Conservation (phyloP, 2,113 vertebrate genomes). For the Mustelus asterias region DNA sequence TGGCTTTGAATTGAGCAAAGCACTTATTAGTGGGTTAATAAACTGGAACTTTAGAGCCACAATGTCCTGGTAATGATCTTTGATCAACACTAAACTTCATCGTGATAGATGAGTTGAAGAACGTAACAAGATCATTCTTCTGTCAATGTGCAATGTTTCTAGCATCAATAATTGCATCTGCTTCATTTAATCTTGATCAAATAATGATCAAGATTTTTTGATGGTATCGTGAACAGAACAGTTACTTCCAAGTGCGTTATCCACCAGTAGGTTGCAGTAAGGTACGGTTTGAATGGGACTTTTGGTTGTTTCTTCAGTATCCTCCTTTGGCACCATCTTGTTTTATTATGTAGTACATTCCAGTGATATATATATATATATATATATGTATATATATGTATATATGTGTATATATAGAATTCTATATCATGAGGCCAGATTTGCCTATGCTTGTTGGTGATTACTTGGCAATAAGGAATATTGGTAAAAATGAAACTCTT, state of each 20-base stretch:
- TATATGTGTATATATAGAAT: neutral
- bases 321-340: neutral
- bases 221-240: neutral
- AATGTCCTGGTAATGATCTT: neutral
- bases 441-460: neutral
- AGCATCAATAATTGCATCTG: neutral
- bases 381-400: too few species aligned
- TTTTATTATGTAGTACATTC: too few species aligned
- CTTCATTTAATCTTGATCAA: neutral
- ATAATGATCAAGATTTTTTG: neutral
- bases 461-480: neutral
- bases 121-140: neutral
- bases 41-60: neutral
- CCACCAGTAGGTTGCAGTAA: too few species aligned
- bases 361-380: neutral
- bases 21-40: constrained; percentile 22
- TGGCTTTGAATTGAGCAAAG: constrained; percentile 6
- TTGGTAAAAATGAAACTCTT: neutral
- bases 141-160: neutral
- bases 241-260: neutral
- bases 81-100: neutral
- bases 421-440: neutral
- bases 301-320: neutral
- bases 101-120: neutral
- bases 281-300: neutral